Percentiles rank a stretch among this genome's conserved stretches.
Evolutionary conservation across 2,797 vertebrate species (phyloP).

Genomic region (Atherinosoma microstoma): DNA sequence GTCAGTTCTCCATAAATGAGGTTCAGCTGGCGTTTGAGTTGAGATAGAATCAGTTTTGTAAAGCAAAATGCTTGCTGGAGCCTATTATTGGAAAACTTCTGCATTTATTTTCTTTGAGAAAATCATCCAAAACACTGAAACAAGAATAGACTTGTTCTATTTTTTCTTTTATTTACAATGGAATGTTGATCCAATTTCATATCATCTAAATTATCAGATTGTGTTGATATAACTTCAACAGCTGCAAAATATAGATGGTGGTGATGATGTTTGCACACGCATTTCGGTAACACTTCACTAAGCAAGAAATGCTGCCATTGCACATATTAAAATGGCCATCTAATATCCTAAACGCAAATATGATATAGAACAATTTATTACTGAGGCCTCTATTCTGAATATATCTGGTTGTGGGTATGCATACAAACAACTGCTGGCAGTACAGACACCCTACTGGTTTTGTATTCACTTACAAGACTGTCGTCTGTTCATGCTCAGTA

Average conservation of each 20-base stretch:
- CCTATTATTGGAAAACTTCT: not conserved
- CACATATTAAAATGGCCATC: not conserved
- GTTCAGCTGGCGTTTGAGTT: not conserved
- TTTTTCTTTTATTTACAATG: not conserved
- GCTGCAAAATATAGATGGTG: not conserved
- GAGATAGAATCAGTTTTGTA: not conserved
- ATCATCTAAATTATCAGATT: not conserved
- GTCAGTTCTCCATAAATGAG: constrained; percentile 26
- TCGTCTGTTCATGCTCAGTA: not conserved
- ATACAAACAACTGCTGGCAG: not conserved
- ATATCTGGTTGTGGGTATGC: not conserved
- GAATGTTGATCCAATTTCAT: not conserved
- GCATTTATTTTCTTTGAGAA: not conserved
- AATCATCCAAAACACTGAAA: not conserved
- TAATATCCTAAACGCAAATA: not conserved
- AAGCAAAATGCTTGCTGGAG: not conserved
- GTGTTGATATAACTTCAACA: not conserved
- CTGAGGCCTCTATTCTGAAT: not conserved
- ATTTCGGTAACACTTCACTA: not conserved
- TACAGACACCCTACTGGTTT: not conserved
- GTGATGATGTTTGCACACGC: not conserved
- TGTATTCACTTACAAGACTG: not conserved
- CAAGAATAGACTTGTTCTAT: not conserved
- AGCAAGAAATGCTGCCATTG: not conserved
- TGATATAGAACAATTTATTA: not conserved